A percentile compares a stretch with the other conserved stretches of the same genome.
phyloP scores from a whole-genome alignment of 2,113 vertebrate genomes.

The Arenaria interpres region DNA sequence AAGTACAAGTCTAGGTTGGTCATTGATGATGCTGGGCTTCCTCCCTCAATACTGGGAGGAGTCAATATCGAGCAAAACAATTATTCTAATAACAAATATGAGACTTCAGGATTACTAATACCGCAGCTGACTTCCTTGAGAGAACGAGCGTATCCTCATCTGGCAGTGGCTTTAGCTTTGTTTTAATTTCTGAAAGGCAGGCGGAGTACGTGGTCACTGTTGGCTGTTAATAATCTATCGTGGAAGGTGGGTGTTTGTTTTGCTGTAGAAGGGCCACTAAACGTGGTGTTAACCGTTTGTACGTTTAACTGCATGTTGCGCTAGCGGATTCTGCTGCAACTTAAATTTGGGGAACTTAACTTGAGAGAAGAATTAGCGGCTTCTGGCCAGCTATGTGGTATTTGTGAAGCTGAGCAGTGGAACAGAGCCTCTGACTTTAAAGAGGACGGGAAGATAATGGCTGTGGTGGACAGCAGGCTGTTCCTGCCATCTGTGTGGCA shows the following conservation, averaged over 20 bases:
- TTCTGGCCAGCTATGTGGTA: neutral
- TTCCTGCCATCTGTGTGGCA: rapidly evolving
- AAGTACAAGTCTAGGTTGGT: neutral
- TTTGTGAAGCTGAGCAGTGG: neutral
- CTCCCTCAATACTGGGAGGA: neutral
- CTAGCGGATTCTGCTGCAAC: neutral
- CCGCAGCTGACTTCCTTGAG: neutral
- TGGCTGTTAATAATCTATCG: rapidly evolving
- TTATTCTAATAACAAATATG: no score
- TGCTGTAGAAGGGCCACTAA: neutral
- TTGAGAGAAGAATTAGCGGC: neutral
- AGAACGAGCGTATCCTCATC: neutral
- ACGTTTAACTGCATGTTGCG: neutral
- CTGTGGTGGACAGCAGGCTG: neutral
- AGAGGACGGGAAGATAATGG: neutral
- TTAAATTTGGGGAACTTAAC: neutral
- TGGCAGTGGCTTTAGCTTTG: neutral
- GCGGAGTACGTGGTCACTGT: neutral
- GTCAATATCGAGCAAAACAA: neutral
- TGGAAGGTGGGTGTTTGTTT: neutral
- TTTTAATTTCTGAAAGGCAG: neutral
- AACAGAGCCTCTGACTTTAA: neutral
- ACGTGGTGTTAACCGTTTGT: no score
- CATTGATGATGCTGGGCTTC: neutral
- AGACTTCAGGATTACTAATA: neutral